Percentiles rank a stretch among this genome's conserved stretches.
Evolutionary conservation across 2,888 invertebrate genomes (phyloP).

Genomic region (Pseudococcus longispinus): DNA sequence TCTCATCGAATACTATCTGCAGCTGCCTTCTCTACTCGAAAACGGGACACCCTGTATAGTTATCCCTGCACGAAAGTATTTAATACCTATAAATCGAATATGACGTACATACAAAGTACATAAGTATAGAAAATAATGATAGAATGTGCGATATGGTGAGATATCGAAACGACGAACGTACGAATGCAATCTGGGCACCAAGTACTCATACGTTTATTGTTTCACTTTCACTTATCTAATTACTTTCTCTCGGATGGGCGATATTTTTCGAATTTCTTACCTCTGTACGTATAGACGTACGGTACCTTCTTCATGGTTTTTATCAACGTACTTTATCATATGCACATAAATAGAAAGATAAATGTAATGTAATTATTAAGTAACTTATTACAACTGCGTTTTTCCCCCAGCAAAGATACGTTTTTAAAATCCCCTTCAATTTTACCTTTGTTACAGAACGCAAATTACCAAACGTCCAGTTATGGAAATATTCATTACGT

Average conservation of each 20-base stretch:
- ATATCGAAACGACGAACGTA: not conserved
- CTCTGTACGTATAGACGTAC: not conserved
- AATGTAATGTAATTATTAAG: not conserved
- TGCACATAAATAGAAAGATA: not conserved
- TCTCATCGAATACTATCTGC: no score
- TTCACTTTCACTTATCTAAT: conserved; percentile 44
- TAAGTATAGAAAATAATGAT: not conserved
- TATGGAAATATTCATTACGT: conserved; percentile 29
- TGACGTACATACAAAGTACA: not conserved
- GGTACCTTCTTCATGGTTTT: not conserved
- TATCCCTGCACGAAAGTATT: no score
- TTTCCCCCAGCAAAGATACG: not conserved
- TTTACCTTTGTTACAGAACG: conserved; percentile 11
- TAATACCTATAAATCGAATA: no score
- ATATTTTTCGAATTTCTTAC: not conserved
- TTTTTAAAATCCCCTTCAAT: not conserved
- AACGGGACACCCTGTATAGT: no score
- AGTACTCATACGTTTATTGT: conserved; percentile 36
- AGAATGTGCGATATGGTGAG: not conserved
- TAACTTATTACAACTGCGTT: no score
- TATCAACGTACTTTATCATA: not conserved
- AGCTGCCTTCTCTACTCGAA: no score
- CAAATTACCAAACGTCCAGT: not conserved
- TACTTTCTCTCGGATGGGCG: conserved; percentile 42
- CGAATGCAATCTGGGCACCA: not conserved